Conservation (phyloP, 1,140 invertebrate species). For the Eurosta solidaginis region DNA sequence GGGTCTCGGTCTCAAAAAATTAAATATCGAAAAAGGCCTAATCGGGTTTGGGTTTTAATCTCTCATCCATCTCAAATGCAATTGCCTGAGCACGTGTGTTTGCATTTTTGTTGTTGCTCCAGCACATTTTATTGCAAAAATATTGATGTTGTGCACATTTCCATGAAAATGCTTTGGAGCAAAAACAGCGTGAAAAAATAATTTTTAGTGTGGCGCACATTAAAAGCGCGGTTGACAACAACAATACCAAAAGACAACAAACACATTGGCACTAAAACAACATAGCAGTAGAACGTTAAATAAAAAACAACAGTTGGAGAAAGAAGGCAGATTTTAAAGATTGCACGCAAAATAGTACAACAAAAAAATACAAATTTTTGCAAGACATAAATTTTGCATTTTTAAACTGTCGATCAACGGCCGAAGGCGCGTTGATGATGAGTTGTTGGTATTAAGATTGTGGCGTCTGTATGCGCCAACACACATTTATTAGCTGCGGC, state of each 20-base stretch:
- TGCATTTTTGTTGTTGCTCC: background rate
- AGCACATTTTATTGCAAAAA: background rate
- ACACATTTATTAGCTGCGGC: background rate
- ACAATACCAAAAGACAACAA: background rate
- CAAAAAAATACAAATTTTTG: background rate
- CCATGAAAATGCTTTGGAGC: constrained; percentile 13
- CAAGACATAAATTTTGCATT: constrained; percentile 21
- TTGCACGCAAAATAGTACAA: background rate
- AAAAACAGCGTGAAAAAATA: constrained; percentile 19
- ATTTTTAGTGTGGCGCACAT: constrained; percentile 21
- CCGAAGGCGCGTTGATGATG: background rate
- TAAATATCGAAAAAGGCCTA: no score
- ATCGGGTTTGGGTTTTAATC: no score
- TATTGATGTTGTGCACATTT: constrained; percentile 8
- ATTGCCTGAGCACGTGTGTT: no score
- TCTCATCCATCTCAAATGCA: no score
- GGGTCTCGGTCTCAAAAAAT: no score
- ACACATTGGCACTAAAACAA: background rate
- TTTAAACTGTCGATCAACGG: background rate
- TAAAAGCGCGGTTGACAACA: background rate
- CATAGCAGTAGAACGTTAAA: constrained; percentile 17
- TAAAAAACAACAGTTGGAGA: constrained; percentile 15
- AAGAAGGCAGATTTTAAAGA: background rate
- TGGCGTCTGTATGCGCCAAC: background rate
- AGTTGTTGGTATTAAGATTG: background rate